These are phyloP conservation scores for Cinclus cinclus DNA, from an alignment of 2,113 vertebrate genomes.

Conservation along the genomic window DNA sequence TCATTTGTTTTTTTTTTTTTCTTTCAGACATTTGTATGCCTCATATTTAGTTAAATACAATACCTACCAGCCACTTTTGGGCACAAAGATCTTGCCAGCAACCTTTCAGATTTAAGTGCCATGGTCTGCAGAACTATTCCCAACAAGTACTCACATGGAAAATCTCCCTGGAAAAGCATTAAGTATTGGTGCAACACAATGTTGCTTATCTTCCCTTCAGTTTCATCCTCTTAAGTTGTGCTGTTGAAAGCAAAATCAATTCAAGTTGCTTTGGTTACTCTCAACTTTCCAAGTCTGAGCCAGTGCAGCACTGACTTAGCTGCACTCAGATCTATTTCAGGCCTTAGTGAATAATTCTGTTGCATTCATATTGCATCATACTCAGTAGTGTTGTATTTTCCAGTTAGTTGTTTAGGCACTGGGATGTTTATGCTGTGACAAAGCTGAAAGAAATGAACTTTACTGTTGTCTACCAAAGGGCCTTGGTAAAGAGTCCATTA, in stretches of 20 bases:
- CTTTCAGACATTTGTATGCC: not conserved
- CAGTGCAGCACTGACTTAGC: not conserved
- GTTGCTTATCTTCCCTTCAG: not conserved
- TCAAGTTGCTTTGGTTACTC: conserved; percentile 1
- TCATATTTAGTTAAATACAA: not conserved
- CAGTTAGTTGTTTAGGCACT: not conserved
- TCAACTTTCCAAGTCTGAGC: not conserved
- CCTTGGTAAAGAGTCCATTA: not conserved
- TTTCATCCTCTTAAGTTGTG: not conserved
- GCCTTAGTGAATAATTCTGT: not conserved
- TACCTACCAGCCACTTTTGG: not conserved
- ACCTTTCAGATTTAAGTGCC: conserved; percentile 12
- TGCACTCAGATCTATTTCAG: not conserved
- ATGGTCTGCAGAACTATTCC: not conserved
- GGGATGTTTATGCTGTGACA: not conserved
- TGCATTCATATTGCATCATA: not conserved
- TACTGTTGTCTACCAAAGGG: not conserved
- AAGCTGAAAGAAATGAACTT: not conserved
- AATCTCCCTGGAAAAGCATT: not conserved
- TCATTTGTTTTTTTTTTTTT: not conserved
- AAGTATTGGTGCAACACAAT: not conserved
- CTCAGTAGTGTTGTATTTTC: not conserved
- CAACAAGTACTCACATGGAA: not conserved
- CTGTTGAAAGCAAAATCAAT: not conserved
- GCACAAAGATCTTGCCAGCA: conserved; percentile 5